Percentiles rank a stretch among this genome's conserved stretches.
These are phyloP conservation scores for Stichopus chloronotus DNA, from an alignment of 35 echinoderm and acorn worm species.

Conservation along the genomic window DNA sequence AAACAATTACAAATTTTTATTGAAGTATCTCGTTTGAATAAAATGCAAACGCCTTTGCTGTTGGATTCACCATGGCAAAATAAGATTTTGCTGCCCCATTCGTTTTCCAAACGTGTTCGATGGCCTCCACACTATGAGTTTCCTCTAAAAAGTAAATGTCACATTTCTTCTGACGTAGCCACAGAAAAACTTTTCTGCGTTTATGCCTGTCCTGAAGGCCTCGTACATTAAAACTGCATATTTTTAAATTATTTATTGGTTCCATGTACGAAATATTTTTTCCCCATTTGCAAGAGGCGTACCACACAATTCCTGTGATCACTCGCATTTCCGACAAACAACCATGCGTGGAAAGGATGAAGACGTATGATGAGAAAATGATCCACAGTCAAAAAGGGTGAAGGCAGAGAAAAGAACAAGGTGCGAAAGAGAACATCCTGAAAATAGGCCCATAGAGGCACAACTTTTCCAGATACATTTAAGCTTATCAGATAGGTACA, in stretches of 20 bases:
- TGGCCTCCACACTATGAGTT: constrained; percentile 26
- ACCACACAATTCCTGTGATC: not conserved
- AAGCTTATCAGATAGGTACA: too few relatives aligned
- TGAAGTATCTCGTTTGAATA: constrained; percentile 10
- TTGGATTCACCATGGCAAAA: constrained; percentile 8
- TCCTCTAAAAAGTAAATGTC: not conserved
- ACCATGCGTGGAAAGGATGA: constrained; percentile 11
- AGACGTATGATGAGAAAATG: not conserved
- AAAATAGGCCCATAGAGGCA: not conserved
- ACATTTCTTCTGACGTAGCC: constrained; percentile 25
- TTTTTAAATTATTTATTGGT: too few relatives aligned
- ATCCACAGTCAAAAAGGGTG: not conserved
- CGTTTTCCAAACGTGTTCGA: constrained; percentile 5
- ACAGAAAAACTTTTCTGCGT: not conserved
- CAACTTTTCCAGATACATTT: constrained; percentile 15
- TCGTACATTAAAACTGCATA: constrained; percentile 21
- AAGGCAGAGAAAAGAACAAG: too few relatives aligned
- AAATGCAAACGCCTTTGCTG: constrained; percentile 28
- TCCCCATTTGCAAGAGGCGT: not conserved
- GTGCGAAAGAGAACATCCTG: not conserved
- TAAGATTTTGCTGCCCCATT: constrained; percentile 4
- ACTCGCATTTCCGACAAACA: not conserved
- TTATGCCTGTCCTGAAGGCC: constrained; percentile 2
- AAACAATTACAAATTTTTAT: not conserved
- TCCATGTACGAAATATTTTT: too few relatives aligned